Evolutionary conservation across 2,113 vertebrate species (phyloP).

Genomic region (Typhlomys cinereus): DNA sequence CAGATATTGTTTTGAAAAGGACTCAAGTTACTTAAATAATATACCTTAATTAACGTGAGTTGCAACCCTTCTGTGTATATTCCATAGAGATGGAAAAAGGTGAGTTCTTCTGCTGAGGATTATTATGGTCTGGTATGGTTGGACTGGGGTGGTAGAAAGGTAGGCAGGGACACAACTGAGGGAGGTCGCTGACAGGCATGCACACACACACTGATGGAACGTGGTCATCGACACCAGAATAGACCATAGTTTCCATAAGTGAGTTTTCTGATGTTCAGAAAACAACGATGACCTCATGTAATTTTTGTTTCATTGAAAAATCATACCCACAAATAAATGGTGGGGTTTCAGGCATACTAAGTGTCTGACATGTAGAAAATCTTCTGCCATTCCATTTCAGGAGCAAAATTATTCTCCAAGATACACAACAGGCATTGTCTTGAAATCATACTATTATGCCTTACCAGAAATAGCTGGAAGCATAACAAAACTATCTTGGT

Average conservation of each 20-base stretch:
- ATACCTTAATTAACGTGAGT: not conserved
- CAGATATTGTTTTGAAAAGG: conserved; percentile 2
- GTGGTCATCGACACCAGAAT: not conserved
- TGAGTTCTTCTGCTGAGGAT: not conserved
- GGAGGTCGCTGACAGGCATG: not conserved
- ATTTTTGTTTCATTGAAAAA: not conserved
- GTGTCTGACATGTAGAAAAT: not conserved
- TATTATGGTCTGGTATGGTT: not conserved
- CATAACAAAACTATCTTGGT: conserved; percentile 38
- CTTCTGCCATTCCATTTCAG: not conserved
- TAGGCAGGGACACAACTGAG: not conserved
- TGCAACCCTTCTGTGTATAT: not conserved
- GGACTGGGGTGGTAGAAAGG: no score
- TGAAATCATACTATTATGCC: not conserved
- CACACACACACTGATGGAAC: no score
- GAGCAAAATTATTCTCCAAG: not conserved
- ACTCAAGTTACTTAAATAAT: not conserved
- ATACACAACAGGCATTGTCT: conserved; percentile 7
- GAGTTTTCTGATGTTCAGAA: not conserved
- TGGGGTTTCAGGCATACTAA: not conserved
- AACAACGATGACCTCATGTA: conserved; percentile 3
- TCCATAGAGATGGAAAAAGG: not conserved
- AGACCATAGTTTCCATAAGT: not conserved
- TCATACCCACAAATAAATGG: not conserved
- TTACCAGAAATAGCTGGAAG: conserved; percentile 38